Base-by-base conservation (phyloP, 1,140 invertebrate species). In the Bombus huntii region DNA sequence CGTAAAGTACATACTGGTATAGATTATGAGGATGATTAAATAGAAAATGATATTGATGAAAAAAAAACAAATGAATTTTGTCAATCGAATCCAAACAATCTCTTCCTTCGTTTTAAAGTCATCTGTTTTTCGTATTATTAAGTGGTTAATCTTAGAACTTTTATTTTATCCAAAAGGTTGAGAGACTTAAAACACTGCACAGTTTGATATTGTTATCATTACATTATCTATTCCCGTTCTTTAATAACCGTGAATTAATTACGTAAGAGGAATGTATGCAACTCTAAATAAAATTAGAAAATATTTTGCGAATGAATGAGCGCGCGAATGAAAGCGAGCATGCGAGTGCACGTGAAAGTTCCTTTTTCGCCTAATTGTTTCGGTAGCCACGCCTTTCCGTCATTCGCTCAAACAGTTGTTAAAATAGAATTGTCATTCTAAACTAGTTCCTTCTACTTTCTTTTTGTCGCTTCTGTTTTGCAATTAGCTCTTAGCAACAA, bases 11-110 rank as follows among this genome's bases (percentile, higher is more conserved):
- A 92, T 89, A 88, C 86, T 93, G 92, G 91, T 88, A 92, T 93
- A 93, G 92, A 93, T 92, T 93, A 93, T 94, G 90, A 92, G 84
- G 83, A 92, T 90, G 91, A 94, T 94, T 93, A 94, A 94, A 94
- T 93, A 93, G 92, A 93, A 92, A 93, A 93, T 93, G 88, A 89
- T 92, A 93, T 93, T 91, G 87, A 92, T 92, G 89, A 88, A 86
- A 83, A 87, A 81, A 74, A 65, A 79, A 74, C 53, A 53, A 65
- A 70, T 42, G 12, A 13, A 82, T 89, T 66, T 93, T 92, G 59
- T 93, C 82, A 90, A 90, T 93, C 87, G 18, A 89, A 89, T 89
- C 90, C 91, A 91, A 82, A 89, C 44, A 73, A 80, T 92, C 70
- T 89, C 87, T 81, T 85, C 89, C 82, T 86, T 78, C 77, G 75